A percentile compares a stretch with the other conserved stretches of the same genome.
These are phyloP conservation scores for Muraenolepis orangiensis DNA, from an alignment of 2,797 vertebrate species.

Conservation along the genomic window DNA sequence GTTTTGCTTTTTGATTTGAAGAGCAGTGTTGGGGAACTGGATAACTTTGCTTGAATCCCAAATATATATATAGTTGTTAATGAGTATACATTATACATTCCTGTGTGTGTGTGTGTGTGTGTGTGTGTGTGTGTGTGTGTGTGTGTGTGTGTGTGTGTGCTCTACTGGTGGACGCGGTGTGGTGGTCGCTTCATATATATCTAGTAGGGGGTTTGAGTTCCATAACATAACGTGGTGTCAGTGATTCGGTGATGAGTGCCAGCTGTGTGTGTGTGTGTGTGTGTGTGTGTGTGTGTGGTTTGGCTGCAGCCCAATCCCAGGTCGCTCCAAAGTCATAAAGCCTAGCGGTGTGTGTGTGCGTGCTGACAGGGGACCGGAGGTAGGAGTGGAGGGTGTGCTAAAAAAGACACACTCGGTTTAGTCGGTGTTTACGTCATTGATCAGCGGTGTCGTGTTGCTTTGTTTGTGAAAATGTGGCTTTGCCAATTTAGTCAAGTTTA, in stretches of 20 bases:
- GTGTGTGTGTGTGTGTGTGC: neutral
- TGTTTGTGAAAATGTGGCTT: too few relatives aligned
- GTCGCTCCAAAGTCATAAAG: slow-evolving; percentile 22
- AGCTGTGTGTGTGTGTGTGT: slow-evolving; percentile 40
- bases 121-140: neutral
- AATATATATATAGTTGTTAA: too few relatives aligned
- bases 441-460: neutral
- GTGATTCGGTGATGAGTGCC: slow-evolving; percentile 26
- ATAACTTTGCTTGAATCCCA: too few relatives aligned
- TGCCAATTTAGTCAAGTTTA: slow-evolving; percentile 1
- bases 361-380: too few relatives aligned
- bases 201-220: too few relatives aligned
- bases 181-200: neutral
- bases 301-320: slow-evolving; percentile 54
- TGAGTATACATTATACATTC: too few relatives aligned
- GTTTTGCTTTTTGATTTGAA: too few relatives aligned
- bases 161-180: neutral
- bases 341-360: neutral
- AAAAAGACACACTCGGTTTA: too few relatives aligned
- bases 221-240: neutral
- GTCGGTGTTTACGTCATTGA: neutral
- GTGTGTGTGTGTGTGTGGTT: neutral
- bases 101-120: neutral
- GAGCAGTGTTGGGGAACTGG: too few relatives aligned
- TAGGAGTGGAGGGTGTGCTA: slow-evolving; percentile 13